Evolutionary conservation across 2,797 vertebrate species (phyloP).

Genomic region (Spondyliosoma cantharus): DNA sequence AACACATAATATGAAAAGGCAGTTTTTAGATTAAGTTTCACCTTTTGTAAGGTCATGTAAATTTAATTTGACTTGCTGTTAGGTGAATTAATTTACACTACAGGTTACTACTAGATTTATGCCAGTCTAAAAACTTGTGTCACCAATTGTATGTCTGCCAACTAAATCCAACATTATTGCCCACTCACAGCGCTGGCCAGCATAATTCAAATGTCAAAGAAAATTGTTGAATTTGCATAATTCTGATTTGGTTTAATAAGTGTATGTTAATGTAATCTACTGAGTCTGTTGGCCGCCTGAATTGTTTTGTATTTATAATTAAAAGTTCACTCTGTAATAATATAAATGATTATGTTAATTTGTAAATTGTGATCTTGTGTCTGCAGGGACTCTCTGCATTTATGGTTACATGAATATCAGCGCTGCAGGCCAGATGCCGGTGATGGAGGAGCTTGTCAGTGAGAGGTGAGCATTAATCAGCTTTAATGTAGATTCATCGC

Average conservation of each 20-base stretch:
- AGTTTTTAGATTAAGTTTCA: not conserved
- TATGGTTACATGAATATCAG: constrained; percentile 81
- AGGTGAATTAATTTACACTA: not conserved
- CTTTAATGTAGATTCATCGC: not conserved
- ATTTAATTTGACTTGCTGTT: not conserved
- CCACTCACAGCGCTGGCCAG: not conserved
- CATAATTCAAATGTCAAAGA: constrained; percentile 43
- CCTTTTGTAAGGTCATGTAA: not conserved
- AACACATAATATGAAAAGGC: not conserved
- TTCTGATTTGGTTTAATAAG: not conserved
- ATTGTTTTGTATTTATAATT: constrained; percentile 30
- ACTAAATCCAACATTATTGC: not conserved
- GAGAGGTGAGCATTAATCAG: constrained; percentile 73
- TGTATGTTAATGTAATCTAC: constrained; percentile 59
- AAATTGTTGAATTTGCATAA: constrained; percentile 39
- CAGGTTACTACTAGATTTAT: too few species aligned
- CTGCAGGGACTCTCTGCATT: constrained; percentile 76
- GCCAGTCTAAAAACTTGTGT: not conserved
- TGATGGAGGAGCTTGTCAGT: constrained; percentile 80
- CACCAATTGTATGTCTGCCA: not conserved
- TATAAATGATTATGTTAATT: constrained; percentile 20
- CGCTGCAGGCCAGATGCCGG: constrained; percentile 79
- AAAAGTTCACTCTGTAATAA: constrained; percentile 25
- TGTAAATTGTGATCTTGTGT: constrained; percentile 43
- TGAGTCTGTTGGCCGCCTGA: not conserved